Base-by-base conservation (phyloP, 2,888 invertebrate species). In the Coecobrya sp. region DNA sequence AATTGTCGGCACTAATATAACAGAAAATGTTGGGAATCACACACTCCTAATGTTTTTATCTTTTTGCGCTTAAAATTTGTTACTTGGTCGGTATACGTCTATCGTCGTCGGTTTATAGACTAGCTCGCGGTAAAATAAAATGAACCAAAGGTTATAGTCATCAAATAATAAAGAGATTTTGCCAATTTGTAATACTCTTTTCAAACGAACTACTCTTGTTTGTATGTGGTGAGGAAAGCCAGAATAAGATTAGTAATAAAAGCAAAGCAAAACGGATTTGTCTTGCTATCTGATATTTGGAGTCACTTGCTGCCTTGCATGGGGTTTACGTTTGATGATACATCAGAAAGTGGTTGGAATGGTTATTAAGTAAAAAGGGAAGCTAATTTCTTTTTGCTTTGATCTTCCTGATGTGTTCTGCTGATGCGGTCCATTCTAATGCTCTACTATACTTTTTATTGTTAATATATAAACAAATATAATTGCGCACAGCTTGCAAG, bases 191-290 rank as follows among this genome's bases (percentile, higher is more conserved):
- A 30, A 45, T 11, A 45, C 52, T 52, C 52, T 27, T 76, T 76
- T 76, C 5, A 49, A 49, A 25, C 13, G 19, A 25, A n/a, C 25
- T 27, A n/a, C 13, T 16, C 25, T 49, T 70, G 70, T 70, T 16
- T 70, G 8, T 13, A 25, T 73, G 49, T 45, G 49, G 25, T 16
- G n/a, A 45, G 7, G 49, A 65, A 65, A 42, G 62, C 62, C 62
- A 45, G 45, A 84, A 65, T 84, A 62, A 62, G 84, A 65, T 84
- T 84, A 84, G 65, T 84, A 42, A 55, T n/a, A n/a, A 82, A 82
- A 59, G 59, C 81, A 82, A 82, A 52, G n/a, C n/a, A n/a, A n/a
- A 36, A 76, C 62, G 65, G 84, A 65, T 84, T 82, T 82, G 22
- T 36, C 8, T n/a, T 27, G 13, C 13, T 11, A 27, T 65, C 16